phyloP scores from a whole-genome alignment of 2,797 vertebrate genomes.

The Synanceia verrucosa region DNA sequence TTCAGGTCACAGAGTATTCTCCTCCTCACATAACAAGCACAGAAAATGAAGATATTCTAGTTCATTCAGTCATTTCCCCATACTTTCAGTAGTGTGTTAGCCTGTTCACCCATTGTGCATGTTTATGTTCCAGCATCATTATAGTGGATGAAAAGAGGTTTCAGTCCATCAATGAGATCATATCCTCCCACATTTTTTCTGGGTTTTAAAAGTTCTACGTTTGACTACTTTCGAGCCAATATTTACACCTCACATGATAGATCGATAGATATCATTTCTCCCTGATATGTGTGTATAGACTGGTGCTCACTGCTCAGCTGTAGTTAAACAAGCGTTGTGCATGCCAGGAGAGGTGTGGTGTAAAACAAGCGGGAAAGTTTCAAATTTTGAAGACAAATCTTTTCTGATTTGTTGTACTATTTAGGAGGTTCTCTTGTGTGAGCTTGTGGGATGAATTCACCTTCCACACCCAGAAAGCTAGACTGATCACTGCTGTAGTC shows the following conservation, averaged over 20 bases:
- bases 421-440: background rate
- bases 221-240: background rate
- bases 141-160: background rate
- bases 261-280: background rate
- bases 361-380: background rate
- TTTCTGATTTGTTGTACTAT: background rate
- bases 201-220: background rate
- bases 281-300: background rate
- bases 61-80: background rate
- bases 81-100: background rate
- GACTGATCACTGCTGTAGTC: background rate
- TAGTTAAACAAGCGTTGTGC: background rate
- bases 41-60: background rate
- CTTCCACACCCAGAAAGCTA: background rate
- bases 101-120: background rate
- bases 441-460: background rate
- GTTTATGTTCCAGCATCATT: background rate
- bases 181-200: background rate
- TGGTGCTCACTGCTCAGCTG: background rate
- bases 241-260: background rate
- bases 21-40: background rate
- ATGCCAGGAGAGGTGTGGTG: slow-evolving; percentile 14
- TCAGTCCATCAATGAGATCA: background rate
- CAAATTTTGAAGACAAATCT: too few species aligned
- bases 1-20: background rate